Conservation (phyloP, 37 sponge, comb jelly and placozoan genomes). For the Mnemiopsis leidyi region DNA sequence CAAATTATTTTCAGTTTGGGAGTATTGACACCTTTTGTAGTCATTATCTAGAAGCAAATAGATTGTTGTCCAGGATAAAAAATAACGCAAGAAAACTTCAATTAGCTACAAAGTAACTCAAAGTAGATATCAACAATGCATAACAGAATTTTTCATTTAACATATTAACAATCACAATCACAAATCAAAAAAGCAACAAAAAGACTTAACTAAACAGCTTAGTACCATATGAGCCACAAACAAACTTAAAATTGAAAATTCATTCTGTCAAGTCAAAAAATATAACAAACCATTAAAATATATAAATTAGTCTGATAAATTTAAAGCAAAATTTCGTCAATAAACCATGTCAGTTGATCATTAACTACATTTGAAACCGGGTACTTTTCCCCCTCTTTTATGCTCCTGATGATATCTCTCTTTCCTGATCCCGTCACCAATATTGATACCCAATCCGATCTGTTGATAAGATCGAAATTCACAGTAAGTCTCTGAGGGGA, state of each 20-base stretch:
- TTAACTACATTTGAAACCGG: conserved; percentile 1
- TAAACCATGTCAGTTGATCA: conserved; percentile 4
- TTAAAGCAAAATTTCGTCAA: conserved; percentile 31
- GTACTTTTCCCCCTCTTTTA: conserved; percentile 18
- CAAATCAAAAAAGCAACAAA: neutral
- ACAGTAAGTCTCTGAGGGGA: conserved; percentile 70
- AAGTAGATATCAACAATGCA: too few species aligned
- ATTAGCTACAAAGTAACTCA: too few species aligned
- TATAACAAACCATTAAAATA: neutral
- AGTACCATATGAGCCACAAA: neutral
- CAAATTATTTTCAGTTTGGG: too few species aligned
- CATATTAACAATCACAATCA: too few species aligned
- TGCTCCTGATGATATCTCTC: neutral
- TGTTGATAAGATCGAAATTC: conserved; percentile 43
- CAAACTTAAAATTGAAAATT: neutral
- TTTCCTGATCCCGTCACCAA: conserved; percentile 66
- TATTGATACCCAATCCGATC: conserved; percentile 52
- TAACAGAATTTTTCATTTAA: too few species aligned
- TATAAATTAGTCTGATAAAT: neutral
- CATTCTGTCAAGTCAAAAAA: neutral
- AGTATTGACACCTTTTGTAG: too few species aligned
- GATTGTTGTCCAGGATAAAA: too few species aligned
- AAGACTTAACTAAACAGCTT: neutral
- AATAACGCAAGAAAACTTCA: too few species aligned
- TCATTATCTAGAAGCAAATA: too few species aligned